Conservation (phyloP, 2,888 invertebrate genomes). For the Exocentrus adspersus region DNA sequence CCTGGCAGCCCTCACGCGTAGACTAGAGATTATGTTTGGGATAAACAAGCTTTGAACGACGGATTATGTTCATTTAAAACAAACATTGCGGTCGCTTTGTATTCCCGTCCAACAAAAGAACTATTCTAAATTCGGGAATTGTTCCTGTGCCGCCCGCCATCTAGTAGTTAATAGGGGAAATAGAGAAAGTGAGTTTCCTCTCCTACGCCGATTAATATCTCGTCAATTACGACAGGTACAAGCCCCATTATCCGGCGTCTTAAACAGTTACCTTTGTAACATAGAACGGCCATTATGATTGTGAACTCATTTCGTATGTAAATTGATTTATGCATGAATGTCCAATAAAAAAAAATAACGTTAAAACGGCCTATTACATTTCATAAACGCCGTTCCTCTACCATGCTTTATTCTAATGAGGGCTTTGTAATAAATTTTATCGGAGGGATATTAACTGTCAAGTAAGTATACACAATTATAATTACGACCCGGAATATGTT, state of each 20-base stretch:
- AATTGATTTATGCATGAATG: constrained; percentile 25
- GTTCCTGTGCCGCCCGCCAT: no score
- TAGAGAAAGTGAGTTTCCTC: no score
- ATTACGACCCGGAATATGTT: constrained; percentile 28
- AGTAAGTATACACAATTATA: constrained; percentile 25
- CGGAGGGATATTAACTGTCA: constrained; percentile 35
- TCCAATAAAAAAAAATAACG: constrained; percentile 17
- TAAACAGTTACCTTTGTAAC: constrained; percentile 29
- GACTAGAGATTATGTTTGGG: neutral
- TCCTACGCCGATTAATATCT: no score
- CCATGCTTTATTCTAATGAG: constrained; percentile 39
- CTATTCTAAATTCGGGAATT: neutral
- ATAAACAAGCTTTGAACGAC: neutral
- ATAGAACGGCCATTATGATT: constrained; percentile 20
- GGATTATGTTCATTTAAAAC: constrained; percentile 1
- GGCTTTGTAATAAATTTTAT: constrained; percentile 30
- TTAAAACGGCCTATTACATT: constrained; percentile 27
- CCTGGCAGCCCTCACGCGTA: neutral
- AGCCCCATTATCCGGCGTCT: constrained; percentile 12
- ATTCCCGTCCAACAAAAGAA: neutral
- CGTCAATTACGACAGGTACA: constrained; percentile 2
- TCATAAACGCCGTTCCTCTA: constrained; percentile 27
- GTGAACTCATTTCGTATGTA: constrained; percentile 24
- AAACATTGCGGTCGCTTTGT: neutral
- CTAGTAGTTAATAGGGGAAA: no score